These are phyloP conservation scores for Helarctos malayanus DNA, from an alignment of 2,797 vertebrate species.

Conservation along the genomic window DNA sequence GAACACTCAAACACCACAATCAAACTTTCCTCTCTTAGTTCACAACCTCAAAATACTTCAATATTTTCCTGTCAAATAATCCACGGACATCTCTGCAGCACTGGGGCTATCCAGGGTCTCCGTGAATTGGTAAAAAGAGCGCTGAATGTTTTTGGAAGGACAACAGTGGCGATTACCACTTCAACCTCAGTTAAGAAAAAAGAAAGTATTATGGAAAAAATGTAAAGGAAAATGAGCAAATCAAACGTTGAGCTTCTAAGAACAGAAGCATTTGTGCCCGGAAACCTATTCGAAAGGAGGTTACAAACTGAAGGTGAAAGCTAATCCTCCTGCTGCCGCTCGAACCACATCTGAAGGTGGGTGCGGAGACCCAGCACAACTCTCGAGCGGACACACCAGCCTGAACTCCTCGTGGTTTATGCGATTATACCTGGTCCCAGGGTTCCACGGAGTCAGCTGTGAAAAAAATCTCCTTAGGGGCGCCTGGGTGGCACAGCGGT, in stretches of 20 bases:
- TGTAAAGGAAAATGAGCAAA: constrained; percentile 39
- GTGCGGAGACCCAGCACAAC: accelerated
- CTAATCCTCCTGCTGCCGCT: background rate
- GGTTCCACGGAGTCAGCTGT: background rate
- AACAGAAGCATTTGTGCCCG: constrained; percentile 9
- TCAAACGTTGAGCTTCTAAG: constrained; percentile 43
- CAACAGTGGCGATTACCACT: constrained; percentile 15
- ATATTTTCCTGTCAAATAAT: constrained; percentile 25
- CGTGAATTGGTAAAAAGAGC: background rate
- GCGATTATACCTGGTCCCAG: background rate
- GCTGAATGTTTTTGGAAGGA: constrained; percentile 9
- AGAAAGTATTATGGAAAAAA: constrained; percentile 30
- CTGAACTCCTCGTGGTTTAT: background rate
- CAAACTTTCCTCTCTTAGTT: constrained; percentile 39
- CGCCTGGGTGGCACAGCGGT: no score
- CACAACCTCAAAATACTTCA: constrained; percentile 39
- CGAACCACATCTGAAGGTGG: background rate
- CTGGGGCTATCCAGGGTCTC: background rate
- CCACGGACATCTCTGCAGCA: background rate
- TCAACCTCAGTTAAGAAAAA: constrained; percentile 15
- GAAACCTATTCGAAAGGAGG: constrained; percentile 33
- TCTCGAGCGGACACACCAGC: background rate
- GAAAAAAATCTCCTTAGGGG: background rate
- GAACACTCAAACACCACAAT: background rate
- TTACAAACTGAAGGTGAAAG: constrained; percentile 20